These are phyloP conservation scores for Oreochromis mossambicus DNA, from an alignment of 2,797 vertebrate species.

Conservation along the genomic window DNA sequence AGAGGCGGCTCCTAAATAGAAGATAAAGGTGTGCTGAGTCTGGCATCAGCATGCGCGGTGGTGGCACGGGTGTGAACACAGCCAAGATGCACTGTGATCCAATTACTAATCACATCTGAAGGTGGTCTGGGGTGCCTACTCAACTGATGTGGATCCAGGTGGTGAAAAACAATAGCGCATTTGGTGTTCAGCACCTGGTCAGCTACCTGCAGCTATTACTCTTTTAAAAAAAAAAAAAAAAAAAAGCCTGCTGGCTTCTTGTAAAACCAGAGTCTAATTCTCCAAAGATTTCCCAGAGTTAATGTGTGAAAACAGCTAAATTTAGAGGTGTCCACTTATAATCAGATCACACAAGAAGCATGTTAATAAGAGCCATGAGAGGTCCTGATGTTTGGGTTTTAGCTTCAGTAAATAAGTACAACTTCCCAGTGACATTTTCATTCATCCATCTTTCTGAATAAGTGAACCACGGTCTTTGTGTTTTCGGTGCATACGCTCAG, in stretches of 20 bases:
- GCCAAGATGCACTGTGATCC: not conserved
- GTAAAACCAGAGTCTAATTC: not conserved
- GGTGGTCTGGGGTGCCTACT: not conserved
- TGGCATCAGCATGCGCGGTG: accelerated
- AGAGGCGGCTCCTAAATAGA: not conserved
- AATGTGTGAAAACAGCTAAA: not conserved
- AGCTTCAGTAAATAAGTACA: not conserved
- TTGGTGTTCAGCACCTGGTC: not conserved
- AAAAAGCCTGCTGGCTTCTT: not conserved
- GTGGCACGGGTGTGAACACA: not conserved
- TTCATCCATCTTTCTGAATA: not conserved
- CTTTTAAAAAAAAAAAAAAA: too few species aligned
- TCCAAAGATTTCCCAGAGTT: not conserved
- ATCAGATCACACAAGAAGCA: not conserved
- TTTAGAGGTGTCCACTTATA: not conserved
- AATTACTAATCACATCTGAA: not conserved
- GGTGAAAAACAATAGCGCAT: not conserved
- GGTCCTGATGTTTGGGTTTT: not conserved
- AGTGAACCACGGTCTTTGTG: not conserved
- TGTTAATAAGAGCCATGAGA: not conserved
- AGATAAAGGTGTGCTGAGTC: not conserved
- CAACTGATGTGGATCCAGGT: not conserved
- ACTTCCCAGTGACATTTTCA: not conserved
- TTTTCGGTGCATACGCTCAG: not conserved
- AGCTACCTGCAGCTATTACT: not conserved